Conservation (phyloP, 2,113 vertebrate species). For the Thunnus maccoyii region DNA sequence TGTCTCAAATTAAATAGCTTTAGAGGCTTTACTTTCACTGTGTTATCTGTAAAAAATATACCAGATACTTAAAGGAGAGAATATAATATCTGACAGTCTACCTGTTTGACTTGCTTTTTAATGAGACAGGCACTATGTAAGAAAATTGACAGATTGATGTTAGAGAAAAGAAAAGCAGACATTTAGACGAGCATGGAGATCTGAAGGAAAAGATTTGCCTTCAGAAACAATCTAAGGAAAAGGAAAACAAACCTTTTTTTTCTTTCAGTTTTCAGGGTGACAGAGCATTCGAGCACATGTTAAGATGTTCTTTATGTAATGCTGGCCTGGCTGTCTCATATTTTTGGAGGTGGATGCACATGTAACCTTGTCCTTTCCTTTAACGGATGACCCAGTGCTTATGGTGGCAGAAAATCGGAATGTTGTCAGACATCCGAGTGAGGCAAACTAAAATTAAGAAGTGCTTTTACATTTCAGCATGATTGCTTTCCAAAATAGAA, state of each 20-base stretch:
- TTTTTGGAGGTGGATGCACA: conserved; percentile 20
- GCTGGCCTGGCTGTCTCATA: conserved; percentile 8
- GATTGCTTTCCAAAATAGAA: background rate
- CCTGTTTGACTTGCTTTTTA: conserved; percentile 59
- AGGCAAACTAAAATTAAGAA: background rate
- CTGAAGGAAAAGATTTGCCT: conserved; percentile 2
- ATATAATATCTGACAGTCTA: conserved; percentile 11
- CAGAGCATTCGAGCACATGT: background rate
- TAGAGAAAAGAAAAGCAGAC: conserved; percentile 25
- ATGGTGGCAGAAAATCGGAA: background rate
- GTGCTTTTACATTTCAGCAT: background rate
- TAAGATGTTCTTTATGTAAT: too few species aligned
- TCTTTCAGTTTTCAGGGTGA: conserved; percentile 34
- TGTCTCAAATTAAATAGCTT: background rate
- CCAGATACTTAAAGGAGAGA: conserved; percentile 12
- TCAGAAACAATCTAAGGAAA: conserved; percentile 18
- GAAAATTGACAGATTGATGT: conserved; percentile 26
- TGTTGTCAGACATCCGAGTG: background rate
- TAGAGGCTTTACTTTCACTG: background rate
- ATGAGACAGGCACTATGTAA: conserved; percentile 41
- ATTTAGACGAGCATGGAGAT: conserved; percentile 17
- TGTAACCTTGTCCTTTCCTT: conserved; percentile 14
- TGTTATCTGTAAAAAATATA: conserved; percentile 20
- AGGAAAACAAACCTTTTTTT: conserved; percentile 12
- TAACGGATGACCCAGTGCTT: conserved; percentile 34